phyloP scores from a whole-genome alignment of 2,113 vertebrate species.

The Arvicanthis niloticus region DNA sequence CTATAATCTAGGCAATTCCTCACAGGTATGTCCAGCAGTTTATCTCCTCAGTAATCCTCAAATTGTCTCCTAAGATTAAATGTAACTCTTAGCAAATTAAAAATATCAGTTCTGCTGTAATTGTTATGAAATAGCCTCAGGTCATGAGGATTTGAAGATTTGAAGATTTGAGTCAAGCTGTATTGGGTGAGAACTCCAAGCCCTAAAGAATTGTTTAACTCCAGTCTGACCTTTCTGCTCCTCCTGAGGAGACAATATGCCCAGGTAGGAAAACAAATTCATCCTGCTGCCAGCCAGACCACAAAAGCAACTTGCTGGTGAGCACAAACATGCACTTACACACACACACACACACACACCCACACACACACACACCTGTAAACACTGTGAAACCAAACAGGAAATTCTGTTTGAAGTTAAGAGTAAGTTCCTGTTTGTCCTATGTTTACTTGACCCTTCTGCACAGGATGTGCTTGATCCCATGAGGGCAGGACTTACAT shows the following conservation, averaged over 20 bases:
- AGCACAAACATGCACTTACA: neutral
- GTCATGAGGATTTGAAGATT: neutral
- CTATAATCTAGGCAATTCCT: neutral
- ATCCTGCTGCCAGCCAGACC: neutral
- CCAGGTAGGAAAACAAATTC: neutral
- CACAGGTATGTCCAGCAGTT: too few relatives aligned
- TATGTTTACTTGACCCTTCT: neutral
- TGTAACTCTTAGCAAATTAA: neutral
- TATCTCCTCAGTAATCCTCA: neutral
- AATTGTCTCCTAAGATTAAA: neutral
- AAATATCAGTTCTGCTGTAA: neutral
- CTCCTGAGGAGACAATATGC: neutral
- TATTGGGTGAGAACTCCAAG: neutral
- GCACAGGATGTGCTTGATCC: neutral
- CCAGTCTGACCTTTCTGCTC: neutral
- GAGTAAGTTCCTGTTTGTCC: neutral
- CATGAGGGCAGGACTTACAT: neutral
- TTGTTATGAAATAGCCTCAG: neutral
- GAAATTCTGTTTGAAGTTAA: neutral
- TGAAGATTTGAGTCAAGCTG: neutral
- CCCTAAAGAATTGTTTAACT: neutral
- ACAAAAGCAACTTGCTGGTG: neutral
- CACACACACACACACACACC: neutral
- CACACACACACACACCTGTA: neutral
- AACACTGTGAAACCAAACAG: neutral